Conservation (phyloP, 2,797 vertebrate genomes). For the Rhinichthys osculus region DNA sequence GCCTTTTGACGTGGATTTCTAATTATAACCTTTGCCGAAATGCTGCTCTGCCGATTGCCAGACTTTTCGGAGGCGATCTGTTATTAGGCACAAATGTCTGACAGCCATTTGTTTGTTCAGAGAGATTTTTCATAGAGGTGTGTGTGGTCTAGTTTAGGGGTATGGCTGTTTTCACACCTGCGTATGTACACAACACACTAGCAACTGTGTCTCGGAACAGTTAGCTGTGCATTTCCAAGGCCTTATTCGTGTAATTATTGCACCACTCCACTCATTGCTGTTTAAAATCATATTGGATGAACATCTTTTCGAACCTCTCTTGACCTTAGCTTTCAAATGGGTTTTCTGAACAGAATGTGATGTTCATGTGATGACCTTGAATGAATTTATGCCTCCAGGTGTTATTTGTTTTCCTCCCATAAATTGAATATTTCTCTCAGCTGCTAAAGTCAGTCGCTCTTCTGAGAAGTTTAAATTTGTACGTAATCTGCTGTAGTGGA, state of each 20-base stretch:
- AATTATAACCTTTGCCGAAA: conserved; percentile 46
- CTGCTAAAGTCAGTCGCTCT: not conserved
- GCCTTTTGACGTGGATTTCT: conserved; percentile 19
- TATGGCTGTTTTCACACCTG: conserved; percentile 65
- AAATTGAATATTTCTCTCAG: not conserved
- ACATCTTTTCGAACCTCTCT: not conserved
- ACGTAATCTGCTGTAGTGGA: not conserved
- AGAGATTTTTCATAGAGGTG: conserved; percentile 35
- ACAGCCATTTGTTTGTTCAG: conserved; percentile 49
- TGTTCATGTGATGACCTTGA: not conserved
- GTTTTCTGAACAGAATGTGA: not conserved
- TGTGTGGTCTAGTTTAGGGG: conserved; percentile 31
- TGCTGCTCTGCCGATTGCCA: conserved; percentile 39
- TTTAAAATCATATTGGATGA: not conserved
- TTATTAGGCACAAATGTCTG: conserved; percentile 35
- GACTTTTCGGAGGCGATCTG: conserved; percentile 54
- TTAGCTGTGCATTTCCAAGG: not conserved
- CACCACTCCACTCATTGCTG: not conserved
- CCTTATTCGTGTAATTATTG: not conserved
- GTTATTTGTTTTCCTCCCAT: not conserved
- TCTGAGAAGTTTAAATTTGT: not conserved
- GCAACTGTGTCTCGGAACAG: conserved; percentile 22
- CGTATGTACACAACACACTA: conserved; percentile 58
- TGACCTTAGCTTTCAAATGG: not conserved
- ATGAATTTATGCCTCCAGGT: not conserved